Evolutionary conservation across 2,113 vertebrate genomes (phyloP).

Genomic region (Percopsis transmontana): DNA sequence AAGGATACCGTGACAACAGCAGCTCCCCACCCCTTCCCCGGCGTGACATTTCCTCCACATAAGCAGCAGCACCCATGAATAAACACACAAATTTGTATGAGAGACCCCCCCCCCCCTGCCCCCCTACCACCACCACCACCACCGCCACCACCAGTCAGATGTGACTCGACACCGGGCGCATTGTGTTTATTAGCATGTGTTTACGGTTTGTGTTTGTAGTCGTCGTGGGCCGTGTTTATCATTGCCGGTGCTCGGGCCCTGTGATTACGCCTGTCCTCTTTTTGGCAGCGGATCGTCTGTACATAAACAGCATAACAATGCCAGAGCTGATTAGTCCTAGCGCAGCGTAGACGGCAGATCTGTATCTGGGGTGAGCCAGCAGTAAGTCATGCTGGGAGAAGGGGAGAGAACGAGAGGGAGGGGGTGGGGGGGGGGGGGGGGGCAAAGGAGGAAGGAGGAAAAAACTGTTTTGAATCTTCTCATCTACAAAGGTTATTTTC

Average conservation of each 20-base stretch:
- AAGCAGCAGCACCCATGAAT: constrained; percentile 31
- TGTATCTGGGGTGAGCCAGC: constrained; percentile 61
- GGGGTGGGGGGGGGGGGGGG: constrained; percentile 4
- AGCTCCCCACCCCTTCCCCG: constrained; percentile 33
- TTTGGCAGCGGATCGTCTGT: constrained; percentile 51
- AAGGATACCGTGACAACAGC: constrained; percentile 51
- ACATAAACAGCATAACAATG: constrained; percentile 67
- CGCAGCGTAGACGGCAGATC: constrained; percentile 50
- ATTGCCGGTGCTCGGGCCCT: constrained; percentile 45
- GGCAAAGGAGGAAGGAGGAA: constrained; percentile 8
- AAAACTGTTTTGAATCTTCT: constrained; percentile 69
- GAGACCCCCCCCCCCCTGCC: constrained; percentile 30
- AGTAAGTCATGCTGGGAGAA: constrained; percentile 53
- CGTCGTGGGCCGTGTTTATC: constrained; percentile 36
- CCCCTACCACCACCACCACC: neutral
- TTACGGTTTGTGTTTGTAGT: constrained; percentile 54
- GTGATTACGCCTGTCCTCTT: constrained; percentile 58
- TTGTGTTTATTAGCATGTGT: constrained; percentile 60
- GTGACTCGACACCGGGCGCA: constrained; percentile 44
- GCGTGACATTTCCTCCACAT: constrained; percentile 46
- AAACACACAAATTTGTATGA: constrained; percentile 45
- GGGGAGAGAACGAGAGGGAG: constrained; percentile 23
- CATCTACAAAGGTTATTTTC: constrained; percentile 76
- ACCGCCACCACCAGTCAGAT: constrained; percentile 22
- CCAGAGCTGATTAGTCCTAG: constrained; percentile 67